A percentile compares a stretch with the other conserved stretches of the same genome.
These are phyloP conservation scores for Listronotus bonariensis DNA, from an alignment of 1,140 invertebrate genomes.

Conservation along the genomic window DNA sequence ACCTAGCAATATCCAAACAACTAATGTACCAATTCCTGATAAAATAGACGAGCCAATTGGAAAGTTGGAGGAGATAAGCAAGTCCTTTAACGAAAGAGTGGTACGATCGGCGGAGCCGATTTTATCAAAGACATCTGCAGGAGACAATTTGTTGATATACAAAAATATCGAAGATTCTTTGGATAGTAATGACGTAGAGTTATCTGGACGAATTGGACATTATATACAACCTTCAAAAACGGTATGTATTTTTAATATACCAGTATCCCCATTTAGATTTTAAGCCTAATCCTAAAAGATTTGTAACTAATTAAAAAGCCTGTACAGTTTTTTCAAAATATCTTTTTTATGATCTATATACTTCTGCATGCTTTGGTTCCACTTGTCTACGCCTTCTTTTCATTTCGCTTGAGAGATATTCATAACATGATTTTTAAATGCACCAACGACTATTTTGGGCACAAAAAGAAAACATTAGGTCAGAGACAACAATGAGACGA, in stretches of 20 bases:
- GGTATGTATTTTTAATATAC: constrained; percentile 23
- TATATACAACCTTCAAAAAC: constrained; percentile 52
- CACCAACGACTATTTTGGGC: too few species aligned
- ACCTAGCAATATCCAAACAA: constrained; percentile 28
- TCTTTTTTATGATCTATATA: too few species aligned
- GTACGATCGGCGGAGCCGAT: constrained; percentile 55
- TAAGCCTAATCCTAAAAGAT: too few species aligned
- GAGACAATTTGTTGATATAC: constrained; percentile 51
- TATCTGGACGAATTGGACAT: constrained; percentile 43
- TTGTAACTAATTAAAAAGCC: too few species aligned
- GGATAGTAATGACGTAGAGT: constrained; percentile 52
- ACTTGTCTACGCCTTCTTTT: too few species aligned
- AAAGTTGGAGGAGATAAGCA: neutral
- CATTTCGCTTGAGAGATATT: too few species aligned
- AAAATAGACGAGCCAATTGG: neutral
- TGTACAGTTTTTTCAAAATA: too few species aligned
- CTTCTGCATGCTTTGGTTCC: too few species aligned
- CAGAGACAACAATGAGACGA: too few species aligned
- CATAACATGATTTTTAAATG: too few species aligned
- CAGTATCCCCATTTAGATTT: too few species aligned
- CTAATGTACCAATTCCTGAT: constrained; percentile 9
- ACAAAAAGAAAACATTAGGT: too few species aligned
- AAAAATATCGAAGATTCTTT: constrained; percentile 52
- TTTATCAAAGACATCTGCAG: constrained; percentile 56
- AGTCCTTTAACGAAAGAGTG: constrained; percentile 42